Conservation (phyloP, 2,113 vertebrate species). For the Ginglymostoma cirratum region DNA sequence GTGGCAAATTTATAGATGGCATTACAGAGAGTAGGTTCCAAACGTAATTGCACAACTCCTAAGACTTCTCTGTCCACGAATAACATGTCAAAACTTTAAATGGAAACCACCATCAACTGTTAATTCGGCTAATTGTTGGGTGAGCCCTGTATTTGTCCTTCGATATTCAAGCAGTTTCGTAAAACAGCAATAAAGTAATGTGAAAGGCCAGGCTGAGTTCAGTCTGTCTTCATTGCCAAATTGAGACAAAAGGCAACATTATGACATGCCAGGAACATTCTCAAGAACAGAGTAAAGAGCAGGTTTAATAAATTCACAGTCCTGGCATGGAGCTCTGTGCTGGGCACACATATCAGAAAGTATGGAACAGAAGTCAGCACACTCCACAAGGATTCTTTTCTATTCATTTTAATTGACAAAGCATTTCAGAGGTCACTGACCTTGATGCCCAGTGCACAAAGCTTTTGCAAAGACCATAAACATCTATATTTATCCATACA, state of each 20-base stretch:
- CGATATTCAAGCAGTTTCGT: not conserved
- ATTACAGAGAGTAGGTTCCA: not conserved
- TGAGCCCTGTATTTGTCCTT: not conserved
- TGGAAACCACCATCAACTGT: not conserved
- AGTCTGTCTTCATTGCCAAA: not conserved
- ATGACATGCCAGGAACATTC: not conserved
- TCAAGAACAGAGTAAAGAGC: not conserved
- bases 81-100: not conserved
- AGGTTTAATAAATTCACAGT: not conserved
- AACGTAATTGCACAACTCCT: not conserved
- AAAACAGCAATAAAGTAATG: not conserved
- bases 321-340: not conserved
- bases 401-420: not conserved
- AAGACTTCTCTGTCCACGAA: not conserved
- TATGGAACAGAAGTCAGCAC: not conserved
- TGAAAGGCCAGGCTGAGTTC: not conserved
- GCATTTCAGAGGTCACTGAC: not conserved
- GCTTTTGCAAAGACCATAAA: not conserved
- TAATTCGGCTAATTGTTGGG: not conserved
- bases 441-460: not conserved
- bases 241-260: not conserved
- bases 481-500: not conserved
- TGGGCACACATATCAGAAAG: not conserved
- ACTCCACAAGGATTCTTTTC: not conserved
- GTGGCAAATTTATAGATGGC: not conserved